Evolutionary conservation across 2,113 vertebrate genomes (phyloP), one percentile per base, ranked within the genome.

Genomic region (Caloenas nicobarica): DNA sequence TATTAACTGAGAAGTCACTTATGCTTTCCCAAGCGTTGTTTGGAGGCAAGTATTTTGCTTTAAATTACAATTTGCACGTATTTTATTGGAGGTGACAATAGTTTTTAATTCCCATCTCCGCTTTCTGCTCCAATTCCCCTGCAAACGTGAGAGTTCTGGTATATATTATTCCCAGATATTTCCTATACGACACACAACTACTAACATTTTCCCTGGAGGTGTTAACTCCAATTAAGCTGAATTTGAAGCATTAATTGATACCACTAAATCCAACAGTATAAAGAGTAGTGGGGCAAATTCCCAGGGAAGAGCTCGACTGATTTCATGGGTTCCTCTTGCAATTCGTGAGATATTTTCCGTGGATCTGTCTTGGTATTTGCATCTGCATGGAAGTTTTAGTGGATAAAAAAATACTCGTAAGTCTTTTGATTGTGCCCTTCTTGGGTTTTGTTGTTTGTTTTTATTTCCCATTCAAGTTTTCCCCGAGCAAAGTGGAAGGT

Each of bases 11-110:
- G 56, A 56, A 40, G 25, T 71, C 24, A 3, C 25, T 64, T 13
- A 2, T 0, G 6, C 60, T 64, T 65, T 71, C 25, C 36, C 25
- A 31, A 34, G 61, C 10, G 3, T 21, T 57, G 70, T 31, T 56
- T n/a, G 53, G 54, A 70, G 50, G 31, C 1, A 2, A 33, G 3
- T 29, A 7, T 36, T 92, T 60, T 46, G 40, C n/a, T 81, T 71
- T 66, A 53, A 57, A 24, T 50, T n/a, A 11, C 4, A 5, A 5
- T 18, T 22, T 34, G 4, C 7, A 4, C 0, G 0, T 57, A 2
- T 58, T 31, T 71, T 25, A 28, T 65, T 33, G 24, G 50, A 50
- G 51, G 31, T 57, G 81, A 24, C 44, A 34, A 16, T 4, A 33
- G 24, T 33, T 70, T 48, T 78, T 57, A 73, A 74, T n/a, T 87